These are phyloP conservation scores for Tupiocoris notatus DNA, from an alignment of 2,888 invertebrate genomes.

Conservation along the genomic window DNA sequence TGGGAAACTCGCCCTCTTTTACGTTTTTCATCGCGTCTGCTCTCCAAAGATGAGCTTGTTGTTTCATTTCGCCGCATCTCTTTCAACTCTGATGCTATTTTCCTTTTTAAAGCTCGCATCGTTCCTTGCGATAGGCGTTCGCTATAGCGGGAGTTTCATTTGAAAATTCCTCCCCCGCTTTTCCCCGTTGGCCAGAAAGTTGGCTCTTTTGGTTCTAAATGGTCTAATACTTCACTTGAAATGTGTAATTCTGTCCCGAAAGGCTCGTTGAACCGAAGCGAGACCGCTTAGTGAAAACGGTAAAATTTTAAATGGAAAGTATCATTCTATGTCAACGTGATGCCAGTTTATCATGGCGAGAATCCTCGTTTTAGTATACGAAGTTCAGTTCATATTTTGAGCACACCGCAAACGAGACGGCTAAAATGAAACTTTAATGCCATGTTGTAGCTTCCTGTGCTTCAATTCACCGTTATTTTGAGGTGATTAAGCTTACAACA, in stretches of 20 bases:
- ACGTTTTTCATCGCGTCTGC: not conserved
- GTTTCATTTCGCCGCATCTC: not conserved
- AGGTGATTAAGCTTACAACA: too few species aligned
- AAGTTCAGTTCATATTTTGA: not conserved
- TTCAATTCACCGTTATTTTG: too few species aligned
- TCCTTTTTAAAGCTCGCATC: not conserved
- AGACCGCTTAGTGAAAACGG: not conserved
- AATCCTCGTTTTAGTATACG: not conserved
- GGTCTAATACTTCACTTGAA: not conserved
- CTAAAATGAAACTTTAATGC: too few species aligned
- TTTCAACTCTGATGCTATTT: not conserved
- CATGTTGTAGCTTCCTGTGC: too few species aligned
- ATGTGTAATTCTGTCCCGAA: not conserved
- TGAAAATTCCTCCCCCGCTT: not conserved
- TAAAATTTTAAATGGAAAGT: not conserved
- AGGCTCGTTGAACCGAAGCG: not conserved
- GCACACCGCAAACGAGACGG: too few species aligned
- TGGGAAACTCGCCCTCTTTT: conserved; percentile 4
- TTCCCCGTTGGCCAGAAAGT: not conserved
- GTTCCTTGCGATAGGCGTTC: not conserved
- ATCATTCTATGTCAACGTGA: not conserved
- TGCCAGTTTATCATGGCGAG: not conserved
- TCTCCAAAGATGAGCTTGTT: not conserved
- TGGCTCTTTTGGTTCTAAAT: not conserved
- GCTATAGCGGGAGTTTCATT: not conserved